These are phyloP conservation scores for Globicephala melas DNA, from an alignment of 2,113 vertebrate genomes.

Conservation along the genomic window DNA sequence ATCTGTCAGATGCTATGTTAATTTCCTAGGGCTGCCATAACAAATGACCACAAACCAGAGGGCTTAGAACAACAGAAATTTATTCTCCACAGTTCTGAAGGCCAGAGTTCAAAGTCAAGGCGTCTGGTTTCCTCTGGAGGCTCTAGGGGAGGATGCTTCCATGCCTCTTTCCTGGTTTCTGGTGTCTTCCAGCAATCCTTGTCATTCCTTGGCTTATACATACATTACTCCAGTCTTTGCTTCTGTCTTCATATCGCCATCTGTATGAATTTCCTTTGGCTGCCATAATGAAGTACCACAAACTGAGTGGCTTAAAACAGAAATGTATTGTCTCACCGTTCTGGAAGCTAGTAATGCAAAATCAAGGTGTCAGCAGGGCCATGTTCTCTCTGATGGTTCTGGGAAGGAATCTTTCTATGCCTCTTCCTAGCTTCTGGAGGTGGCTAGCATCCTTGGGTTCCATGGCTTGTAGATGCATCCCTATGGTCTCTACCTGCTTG, in stretches of 20 bases:
- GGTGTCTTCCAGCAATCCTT: not conserved
- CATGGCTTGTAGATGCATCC: not conserved
- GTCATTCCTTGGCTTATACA: not conserved
- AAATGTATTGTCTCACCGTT: not conserved
- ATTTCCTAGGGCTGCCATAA: not conserved
- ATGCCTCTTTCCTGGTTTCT: not conserved
- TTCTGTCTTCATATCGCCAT: not conserved
- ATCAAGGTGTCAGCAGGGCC: not conserved
- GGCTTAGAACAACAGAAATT: not conserved
- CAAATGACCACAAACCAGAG: not conserved
- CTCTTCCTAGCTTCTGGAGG: not conserved
- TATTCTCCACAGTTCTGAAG: not conserved
- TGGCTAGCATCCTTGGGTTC: not conserved
- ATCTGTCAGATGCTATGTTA: not conserved
- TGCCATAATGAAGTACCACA: not conserved
- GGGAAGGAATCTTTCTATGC: not conserved
- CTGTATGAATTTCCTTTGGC: not conserved
- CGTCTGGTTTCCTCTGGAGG: not conserved
- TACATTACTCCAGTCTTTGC: not conserved
- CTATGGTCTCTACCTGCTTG: not conserved
- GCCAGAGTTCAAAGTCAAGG: not conserved
- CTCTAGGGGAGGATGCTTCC: not conserved
- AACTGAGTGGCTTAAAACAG: not conserved
- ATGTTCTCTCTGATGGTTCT: not conserved
- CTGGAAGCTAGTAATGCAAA: not conserved